Evolutionary conservation across 1,140 invertebrate genomes (phyloP).

Genomic region (Euura saliciscinereae): DNA sequence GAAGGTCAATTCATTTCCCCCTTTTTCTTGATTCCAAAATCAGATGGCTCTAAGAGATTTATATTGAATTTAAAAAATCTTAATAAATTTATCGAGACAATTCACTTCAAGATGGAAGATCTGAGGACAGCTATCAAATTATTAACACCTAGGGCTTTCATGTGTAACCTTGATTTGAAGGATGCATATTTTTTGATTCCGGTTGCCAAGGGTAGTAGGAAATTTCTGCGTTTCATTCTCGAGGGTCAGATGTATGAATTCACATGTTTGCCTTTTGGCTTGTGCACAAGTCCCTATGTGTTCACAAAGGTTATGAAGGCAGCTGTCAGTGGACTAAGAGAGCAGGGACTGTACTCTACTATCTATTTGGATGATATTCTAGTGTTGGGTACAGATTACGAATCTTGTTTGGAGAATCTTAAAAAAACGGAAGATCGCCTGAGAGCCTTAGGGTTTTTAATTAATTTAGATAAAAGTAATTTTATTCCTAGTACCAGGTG

Average conservation of each 20-base stretch:
- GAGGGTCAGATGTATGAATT: constrained; percentile 21
- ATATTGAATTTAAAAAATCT: constrained; percentile 37
- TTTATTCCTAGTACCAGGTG: constrained; percentile 23
- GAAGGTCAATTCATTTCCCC: constrained; percentile 21
- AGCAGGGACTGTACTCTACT: constrained; percentile 27
- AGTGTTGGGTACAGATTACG: background rate
- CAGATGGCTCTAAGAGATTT: constrained; percentile 32
- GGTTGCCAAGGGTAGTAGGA: constrained; percentile 11
- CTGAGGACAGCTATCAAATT: constrained; percentile 28
- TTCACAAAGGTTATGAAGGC: constrained; percentile 43
- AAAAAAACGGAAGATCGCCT: constrained; percentile 15
- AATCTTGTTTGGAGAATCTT: constrained; percentile 33
- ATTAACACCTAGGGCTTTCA: constrained; percentile 24
- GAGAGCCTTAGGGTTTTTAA: constrained; percentile 27
- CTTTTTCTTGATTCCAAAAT: constrained; percentile 31
- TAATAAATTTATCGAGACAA: constrained; percentile 33
- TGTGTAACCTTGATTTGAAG: constrained; percentile 25
- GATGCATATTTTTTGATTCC: constrained; percentile 19
- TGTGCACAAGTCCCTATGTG: constrained; percentile 32
- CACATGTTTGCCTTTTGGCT: constrained; percentile 37
- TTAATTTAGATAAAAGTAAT: constrained; percentile 33
- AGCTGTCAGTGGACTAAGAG: constrained; percentile 22
- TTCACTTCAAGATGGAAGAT: constrained; percentile 41
- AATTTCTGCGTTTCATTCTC: constrained; percentile 22
- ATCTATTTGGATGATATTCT: constrained; percentile 34